Base-by-base conservation (phyloP, 2,888 invertebrate genomes). In the Himalopsyche kuldschensis region DNA sequence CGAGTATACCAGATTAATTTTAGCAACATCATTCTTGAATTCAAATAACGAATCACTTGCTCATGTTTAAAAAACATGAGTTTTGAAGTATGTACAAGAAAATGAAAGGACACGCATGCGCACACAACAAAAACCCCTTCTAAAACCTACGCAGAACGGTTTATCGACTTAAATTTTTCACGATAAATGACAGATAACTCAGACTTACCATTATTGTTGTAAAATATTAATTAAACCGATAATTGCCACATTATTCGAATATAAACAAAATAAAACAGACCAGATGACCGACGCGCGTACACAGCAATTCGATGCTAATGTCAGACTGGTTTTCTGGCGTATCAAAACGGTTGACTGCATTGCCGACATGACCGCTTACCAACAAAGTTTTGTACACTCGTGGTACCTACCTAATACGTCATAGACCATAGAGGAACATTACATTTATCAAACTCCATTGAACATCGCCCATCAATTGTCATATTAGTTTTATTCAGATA, bases 301-400 rank as follows among this genome's bases (percentile, higher is more conserved):
- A 69, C 31, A 79, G 69, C 81, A 47, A 46, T 20, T 63, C 75
- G 80, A 82, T 75, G 75, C 82, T 84, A 80, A 82, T 69, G 82
- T 84, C 84, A 84, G 84, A 84, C 82, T 82, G 82, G 82, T 78
- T 77, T 76, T 78, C n/a, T 24, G 41, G 27, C 15, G 30, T 10
- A 27, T 69, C 47, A 46, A 81, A 76, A 79, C 84, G 82, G 84
- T 17, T 81, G 79, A 24, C 82, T 84, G 75, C 79, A 31, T 82
- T 84, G 76, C 84, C 84, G 84, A 48, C 84, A 78, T 32, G 78
- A 69, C 78, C 82, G 55, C 78, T 69, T 69, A 69, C 11, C 69
- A 69, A 69, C 69, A 69, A 69, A 30, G 27, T 30, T 69, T 69
- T n/a, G 30, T 69, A 15, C 41, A 41, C 24, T 69, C 24, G 69